These are phyloP conservation scores for Megaptera novaeangliae DNA, from an alignment of 2,113 vertebrate species.

Conservation along the genomic window DNA sequence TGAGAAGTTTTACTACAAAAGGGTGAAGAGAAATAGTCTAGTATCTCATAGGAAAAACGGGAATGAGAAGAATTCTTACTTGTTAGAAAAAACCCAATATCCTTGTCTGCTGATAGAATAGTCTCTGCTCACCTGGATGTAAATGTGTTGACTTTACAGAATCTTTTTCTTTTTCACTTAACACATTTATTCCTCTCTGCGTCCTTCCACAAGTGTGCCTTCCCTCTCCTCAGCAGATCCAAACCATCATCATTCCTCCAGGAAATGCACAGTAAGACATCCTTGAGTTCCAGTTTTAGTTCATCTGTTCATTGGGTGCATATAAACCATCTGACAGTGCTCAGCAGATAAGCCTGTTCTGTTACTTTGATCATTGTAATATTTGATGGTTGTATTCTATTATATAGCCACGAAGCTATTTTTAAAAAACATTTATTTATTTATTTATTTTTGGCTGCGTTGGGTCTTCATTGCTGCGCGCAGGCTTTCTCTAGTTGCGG, in stretches of 20 bases:
- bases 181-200: not conserved
- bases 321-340: not conserved
- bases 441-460: too few species aligned
- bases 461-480: too few species aligned
- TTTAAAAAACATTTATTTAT: not conserved
- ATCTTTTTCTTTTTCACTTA: not conserved
- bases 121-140: not conserved
- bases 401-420: not conserved
- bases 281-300: not conserved
- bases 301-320: not conserved
- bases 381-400: not conserved
- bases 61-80: not conserved
- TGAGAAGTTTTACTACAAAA: not conserved
- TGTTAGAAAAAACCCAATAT: not conserved
- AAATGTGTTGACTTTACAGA: not conserved
- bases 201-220: not conserved
- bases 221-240: not conserved
- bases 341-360: not conserved
- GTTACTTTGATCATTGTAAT: not conserved
- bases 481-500: too few species aligned
- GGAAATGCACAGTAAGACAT: not conserved
- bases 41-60: not conserved
- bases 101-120: not conserved
- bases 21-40: not conserved
- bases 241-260: not conserved